Conservation (phyloP, 1,140 invertebrate species). For the Drosophila nebulosa region DNA sequence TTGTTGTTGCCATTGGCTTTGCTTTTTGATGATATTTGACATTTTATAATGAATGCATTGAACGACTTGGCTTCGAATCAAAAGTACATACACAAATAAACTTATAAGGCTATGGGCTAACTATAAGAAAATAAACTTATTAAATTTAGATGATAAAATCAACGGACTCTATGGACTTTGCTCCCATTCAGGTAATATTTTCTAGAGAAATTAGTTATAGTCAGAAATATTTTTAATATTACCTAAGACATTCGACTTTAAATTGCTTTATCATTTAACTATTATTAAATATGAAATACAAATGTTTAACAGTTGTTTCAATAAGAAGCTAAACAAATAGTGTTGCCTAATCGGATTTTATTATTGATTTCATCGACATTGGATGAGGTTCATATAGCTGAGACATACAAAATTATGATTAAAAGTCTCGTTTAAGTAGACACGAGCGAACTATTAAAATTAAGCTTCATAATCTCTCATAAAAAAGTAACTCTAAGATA, state of each 20-base stretch:
- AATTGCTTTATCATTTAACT: no score
- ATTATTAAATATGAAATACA: no score
- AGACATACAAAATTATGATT: neutral
- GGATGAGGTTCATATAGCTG: no score
- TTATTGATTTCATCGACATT: no score
- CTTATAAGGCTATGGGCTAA: no score
- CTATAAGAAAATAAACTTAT: neutral
- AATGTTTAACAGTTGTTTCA: no score
- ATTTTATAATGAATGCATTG: constrained; percentile 52
- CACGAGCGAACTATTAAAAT: neutral
- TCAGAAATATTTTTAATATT: no score
- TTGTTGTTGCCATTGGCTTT: constrained; percentile 7
- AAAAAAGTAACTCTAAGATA: neutral
- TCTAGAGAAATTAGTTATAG: no score
- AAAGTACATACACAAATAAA: neutral
- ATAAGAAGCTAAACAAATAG: no score
- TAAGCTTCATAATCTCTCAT: neutral
- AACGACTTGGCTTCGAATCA: constrained; percentile 14
- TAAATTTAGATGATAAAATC: neutral
- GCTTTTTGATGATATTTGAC: constrained; percentile 38
- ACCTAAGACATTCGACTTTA: no score
- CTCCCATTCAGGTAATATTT: no score
- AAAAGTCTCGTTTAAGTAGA: neutral
- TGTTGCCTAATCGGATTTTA: no score
- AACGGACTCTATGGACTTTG: neutral